Evolutionary conservation across 2,888 invertebrate species (phyloP), one percentile per base, ranked within the genome.

Genomic region (Alviniconcha strummeri): DNA sequence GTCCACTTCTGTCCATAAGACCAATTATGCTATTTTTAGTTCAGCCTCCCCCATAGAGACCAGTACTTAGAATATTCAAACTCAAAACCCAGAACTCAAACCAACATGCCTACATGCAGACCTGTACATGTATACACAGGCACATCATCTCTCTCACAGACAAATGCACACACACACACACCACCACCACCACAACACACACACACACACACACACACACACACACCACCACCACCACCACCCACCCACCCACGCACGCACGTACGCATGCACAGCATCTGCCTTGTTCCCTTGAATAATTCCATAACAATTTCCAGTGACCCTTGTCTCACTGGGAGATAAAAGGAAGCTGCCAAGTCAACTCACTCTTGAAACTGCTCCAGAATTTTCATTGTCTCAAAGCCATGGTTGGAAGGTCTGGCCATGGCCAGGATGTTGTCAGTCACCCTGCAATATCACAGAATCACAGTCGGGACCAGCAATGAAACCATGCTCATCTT

Each of bases 401-500:
- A 96, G 87, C 95, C 94, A 56, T 95, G 95, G 71, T 96, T 96
- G 93, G 96, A 97, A 84, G 97, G 97, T 52, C 98, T 96, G 84
- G 97, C 96, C 97, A 97, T 97, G 92, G 97, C 97, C 90, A 98
- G 94, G 88, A 98, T 96, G 91, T 97, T 96, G 88, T 97, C 96
- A 8, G 97, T 97, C 88, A 98, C 96, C 97, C 97, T 97, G 94
- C 52, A 94, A 87, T 55, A 81, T 36, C 36, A 36, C 36, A 36
- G 36, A 36, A 36, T 36, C 36, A 36, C 36, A 36, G 36, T 36
- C 36, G 3, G 36, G 36, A 36, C 36, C 36, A 36, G 36, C 36
- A 36, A 36, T 36, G 36, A 36, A 36, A 36, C 36, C 36, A 36
- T 36, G 36, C 36, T 36, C 36, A 36, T 36, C 36, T 36, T 36